Conservation (phyloP, 2,113 vertebrate species). For the Dromaius novaehollandiae region DNA sequence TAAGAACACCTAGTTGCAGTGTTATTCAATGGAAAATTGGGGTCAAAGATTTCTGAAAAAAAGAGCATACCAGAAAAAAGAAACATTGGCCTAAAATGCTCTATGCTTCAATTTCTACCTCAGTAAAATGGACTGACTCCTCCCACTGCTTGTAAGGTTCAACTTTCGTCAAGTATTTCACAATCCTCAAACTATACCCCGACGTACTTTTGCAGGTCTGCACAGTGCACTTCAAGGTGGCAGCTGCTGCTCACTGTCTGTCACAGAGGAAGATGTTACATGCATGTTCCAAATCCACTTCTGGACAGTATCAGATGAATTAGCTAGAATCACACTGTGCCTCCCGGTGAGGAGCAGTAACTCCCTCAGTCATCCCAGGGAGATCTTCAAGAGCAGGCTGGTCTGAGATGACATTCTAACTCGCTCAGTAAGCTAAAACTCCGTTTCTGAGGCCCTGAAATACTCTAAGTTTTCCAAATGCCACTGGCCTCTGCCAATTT, state of each 20-base stretch:
- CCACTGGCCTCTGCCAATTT: background rate
- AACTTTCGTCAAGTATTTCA: too few species aligned
- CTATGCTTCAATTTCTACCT: background rate
- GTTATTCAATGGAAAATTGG: background rate
- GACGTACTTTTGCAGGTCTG: background rate
- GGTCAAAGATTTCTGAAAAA: background rate
- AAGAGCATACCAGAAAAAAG: background rate
- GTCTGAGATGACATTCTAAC: too few species aligned
- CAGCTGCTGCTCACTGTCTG: too few species aligned
- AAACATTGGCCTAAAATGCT: background rate
- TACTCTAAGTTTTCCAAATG: background rate
- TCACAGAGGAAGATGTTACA: too few species aligned
- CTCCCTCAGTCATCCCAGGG: too few species aligned
- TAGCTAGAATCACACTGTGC: too few species aligned
- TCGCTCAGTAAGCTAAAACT: too few species aligned
- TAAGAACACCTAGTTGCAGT: background rate
- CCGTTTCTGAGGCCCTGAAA: background rate
- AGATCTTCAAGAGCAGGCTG: too few species aligned
- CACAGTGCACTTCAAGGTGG: background rate
- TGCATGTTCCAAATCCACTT: too few species aligned
- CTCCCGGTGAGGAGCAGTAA: too few species aligned
- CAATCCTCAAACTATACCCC: background rate
- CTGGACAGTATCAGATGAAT: too few species aligned
- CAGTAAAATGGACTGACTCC: background rate
- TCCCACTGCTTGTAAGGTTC: background rate